A percentile compares a stretch with the other conserved stretches of the same genome.
These are phyloP conservation scores for Thamnophis elegans DNA, from an alignment of 2,797 vertebrate species.

Conservation along the genomic window DNA sequence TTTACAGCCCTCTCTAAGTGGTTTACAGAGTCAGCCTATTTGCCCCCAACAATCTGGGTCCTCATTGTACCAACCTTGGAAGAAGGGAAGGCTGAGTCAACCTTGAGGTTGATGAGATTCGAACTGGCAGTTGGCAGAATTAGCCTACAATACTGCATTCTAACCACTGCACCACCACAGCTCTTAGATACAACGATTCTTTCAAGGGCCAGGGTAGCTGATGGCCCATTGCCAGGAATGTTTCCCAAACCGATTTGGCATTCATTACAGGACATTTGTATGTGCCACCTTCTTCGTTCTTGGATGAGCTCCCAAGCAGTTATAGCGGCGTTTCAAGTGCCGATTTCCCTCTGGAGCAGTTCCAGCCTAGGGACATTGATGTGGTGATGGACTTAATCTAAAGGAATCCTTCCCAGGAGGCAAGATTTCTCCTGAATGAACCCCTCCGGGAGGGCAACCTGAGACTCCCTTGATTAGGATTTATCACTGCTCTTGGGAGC, in stretches of 20 bases:
- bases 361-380: background rate
- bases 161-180: background rate
- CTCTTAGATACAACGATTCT: constrained; percentile 30
- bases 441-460: no score
- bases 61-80: background rate
- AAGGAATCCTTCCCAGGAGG: background rate
- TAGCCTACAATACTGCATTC: background rate
- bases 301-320: no score
- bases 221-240: constrained; percentile 37
- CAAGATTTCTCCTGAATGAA: background rate
- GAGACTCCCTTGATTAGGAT: no score
- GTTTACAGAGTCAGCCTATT: background rate
- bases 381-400: background rate
- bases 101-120: background rate
- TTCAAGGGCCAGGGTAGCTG: constrained; percentile 37
- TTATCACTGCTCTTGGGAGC: no score
- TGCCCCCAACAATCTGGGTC: background rate
- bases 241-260: constrained; percentile 21
- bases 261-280: background rate
- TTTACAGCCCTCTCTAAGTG: background rate
- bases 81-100: background rate
- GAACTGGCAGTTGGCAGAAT: background rate
- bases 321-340: background rate
- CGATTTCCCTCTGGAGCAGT: background rate
- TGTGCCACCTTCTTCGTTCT: background rate